A percentile compares a stretch with the other conserved stretches of the same genome.
These are phyloP conservation scores for Passer domesticus DNA, from an alignment of 2,113 vertebrate species.

Conservation along the genomic window DNA sequence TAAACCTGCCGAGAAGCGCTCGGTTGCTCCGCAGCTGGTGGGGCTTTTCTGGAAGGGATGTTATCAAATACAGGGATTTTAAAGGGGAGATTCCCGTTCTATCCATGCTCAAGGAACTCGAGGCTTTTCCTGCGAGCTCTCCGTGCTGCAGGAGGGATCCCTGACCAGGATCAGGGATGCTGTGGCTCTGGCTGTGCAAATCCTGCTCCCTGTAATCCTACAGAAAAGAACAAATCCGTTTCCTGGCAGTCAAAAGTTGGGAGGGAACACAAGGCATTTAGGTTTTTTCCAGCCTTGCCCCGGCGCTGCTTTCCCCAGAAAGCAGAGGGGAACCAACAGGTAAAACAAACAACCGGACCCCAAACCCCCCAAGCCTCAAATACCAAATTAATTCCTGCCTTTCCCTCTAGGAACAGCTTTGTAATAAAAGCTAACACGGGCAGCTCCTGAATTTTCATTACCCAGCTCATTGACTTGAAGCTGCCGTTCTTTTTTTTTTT, in stretches of 20 bases:
- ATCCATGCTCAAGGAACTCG: rapidly evolving
- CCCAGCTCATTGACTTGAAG: slow-evolving; percentile 59
- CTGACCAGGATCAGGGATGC: background rate
- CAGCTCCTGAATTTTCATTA: slow-evolving; percentile 63
- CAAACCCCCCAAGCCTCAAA: background rate
- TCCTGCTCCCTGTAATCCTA: background rate
- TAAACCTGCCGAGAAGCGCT: background rate
- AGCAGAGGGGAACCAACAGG: background rate
- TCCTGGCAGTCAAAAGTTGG: background rate
- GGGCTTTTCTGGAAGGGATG: background rate
- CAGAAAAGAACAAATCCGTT: background rate
- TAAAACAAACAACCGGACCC: background rate
- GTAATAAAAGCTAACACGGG: slow-evolving; percentile 37
- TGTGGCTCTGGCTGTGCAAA: background rate
- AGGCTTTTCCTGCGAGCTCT: background rate
- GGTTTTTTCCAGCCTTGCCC: background rate
- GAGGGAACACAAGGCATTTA: background rate
- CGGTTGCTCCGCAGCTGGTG: background rate
- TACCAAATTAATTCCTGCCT: slow-evolving; percentile 9
- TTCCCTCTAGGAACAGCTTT: slow-evolving; percentile 52
- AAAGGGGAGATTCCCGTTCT: background rate
- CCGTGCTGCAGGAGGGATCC: background rate
- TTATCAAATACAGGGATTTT: background rate
- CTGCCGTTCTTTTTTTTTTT: background rate
- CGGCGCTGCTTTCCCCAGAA: background rate